These are phyloP conservation scores for Donacobius atricapilla DNA, from an alignment of 2,113 vertebrate genomes.

Conservation along the genomic window DNA sequence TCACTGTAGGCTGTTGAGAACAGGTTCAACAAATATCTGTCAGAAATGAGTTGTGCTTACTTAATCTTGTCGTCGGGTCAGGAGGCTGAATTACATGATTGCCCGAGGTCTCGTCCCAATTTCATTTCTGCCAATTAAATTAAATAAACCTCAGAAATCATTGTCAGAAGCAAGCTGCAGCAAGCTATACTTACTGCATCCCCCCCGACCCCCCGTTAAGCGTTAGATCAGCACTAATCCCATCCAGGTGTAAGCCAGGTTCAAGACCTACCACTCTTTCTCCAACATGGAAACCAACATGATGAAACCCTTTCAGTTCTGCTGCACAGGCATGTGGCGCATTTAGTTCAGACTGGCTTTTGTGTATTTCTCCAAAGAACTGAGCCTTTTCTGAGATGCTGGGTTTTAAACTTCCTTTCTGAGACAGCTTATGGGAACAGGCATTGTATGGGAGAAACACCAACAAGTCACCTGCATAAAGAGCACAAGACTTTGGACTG, in stretches of 20 bases:
- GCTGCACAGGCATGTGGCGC: neutral
- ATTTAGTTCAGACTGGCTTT: neutral
- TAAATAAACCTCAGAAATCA: slow-evolving; percentile 48
- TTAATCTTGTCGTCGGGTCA: slow-evolving; percentile 31
- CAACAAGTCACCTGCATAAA: neutral
- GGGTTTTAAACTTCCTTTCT: neutral
- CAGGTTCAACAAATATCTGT: slow-evolving; percentile 40
- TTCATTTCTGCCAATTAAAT: slow-evolving; percentile 55
- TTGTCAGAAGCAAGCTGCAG: neutral
- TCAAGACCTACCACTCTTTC: neutral
- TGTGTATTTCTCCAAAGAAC: neutral
- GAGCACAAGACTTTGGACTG: neutral
- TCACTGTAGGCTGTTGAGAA: slow-evolving; percentile 33
- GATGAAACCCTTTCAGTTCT: neutral
- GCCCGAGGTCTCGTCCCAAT: neutral
- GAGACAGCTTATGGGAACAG: neutral
- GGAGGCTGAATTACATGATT: slow-evolving; percentile 35
- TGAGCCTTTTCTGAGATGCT: neutral
- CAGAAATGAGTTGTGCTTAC: slow-evolving; percentile 43
- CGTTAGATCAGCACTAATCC: neutral
- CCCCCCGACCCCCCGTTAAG: neutral
- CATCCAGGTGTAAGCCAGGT: neutral
- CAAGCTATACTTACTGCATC: neutral
- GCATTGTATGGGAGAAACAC: neutral
- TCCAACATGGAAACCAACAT: neutral